phyloP scores from a whole-genome alignment of 2,113 vertebrate genomes.

The Burhinus bistriatus region DNA sequence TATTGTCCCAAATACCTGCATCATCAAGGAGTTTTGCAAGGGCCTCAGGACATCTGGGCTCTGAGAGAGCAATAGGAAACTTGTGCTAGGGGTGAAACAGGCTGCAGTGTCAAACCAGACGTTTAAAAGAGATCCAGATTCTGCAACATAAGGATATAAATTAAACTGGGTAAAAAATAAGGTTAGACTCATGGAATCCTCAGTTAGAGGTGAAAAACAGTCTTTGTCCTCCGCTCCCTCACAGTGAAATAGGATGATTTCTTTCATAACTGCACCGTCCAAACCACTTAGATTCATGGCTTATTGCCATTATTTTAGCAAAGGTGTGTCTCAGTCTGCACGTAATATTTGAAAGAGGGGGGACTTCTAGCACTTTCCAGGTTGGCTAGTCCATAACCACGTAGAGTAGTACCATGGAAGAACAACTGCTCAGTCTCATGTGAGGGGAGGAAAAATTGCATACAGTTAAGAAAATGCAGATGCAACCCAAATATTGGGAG shows the following conservation, averaged over 20 bases:
- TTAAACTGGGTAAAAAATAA: neutral
- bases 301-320: slow-evolving; percentile 3
- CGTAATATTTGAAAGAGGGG: neutral
- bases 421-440: neutral
- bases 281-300: neutral
- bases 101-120: neutral
- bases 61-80: neutral
- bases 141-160: neutral
- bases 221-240: neutral
- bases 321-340: neutral
- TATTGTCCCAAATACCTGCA: neutral
- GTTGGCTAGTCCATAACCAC: neutral
- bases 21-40: neutral
- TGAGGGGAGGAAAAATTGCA: neutral
- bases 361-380: neutral
- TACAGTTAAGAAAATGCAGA: slow-evolving; percentile 4
- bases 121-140: neutral
- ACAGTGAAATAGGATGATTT: neutral
- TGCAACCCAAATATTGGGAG: neutral
- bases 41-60: neutral
- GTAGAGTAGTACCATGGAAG: neutral
- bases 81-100: neutral
- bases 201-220: neutral
- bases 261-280: neutral
- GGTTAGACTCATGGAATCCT: neutral